Conservation (phyloP, 1,140 invertebrate species). For the Acromyrmex heyeri region DNA sequence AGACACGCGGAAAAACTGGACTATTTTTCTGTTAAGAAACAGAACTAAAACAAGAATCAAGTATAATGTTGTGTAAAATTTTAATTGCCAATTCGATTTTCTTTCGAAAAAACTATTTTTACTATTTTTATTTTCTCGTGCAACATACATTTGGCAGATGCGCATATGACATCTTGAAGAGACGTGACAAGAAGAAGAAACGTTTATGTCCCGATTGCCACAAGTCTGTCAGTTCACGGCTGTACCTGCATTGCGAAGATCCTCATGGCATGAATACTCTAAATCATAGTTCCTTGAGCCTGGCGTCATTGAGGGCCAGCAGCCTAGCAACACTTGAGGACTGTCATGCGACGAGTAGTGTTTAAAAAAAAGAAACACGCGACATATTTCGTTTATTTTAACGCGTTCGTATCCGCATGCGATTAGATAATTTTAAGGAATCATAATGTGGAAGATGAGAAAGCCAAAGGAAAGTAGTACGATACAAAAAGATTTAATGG, state of each 20-base stretch:
- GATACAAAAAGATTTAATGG: conserved; percentile 71
- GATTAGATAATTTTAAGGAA: conserved; percentile 50
- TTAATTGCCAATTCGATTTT: not conserved
- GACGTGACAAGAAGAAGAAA: conserved; percentile 89
- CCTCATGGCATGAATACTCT: conserved; percentile 84
- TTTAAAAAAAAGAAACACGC: conserved; percentile 73
- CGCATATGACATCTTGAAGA: conserved; percentile 90
- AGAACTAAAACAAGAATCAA: conserved; percentile 14
- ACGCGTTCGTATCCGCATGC: conserved; percentile 48
- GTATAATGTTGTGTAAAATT: conserved; percentile 3
- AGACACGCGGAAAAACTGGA: conserved; percentile 40
- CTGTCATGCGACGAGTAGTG: conserved; percentile 86
- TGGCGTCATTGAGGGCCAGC: conserved; percentile 85
- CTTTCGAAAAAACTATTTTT: conserved; percentile 4
- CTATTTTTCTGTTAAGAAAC: conserved; percentile 3
- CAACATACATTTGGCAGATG: conserved; percentile 87
- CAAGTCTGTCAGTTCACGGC: conserved; percentile 88
- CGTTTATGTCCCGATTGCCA: conserved; percentile 89
- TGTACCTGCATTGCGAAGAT: conserved; percentile 86
- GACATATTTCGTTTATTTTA: conserved; percentile 43
- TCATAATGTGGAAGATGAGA: conserved; percentile 54
- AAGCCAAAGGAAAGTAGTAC: conserved; percentile 66
- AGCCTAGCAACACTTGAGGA: conserved; percentile 85
- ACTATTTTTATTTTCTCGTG: conserved; percentile 32
- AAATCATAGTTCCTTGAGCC: conserved; percentile 86